These are phyloP conservation scores for Coleophora deauratella DNA, from an alignment of 2,888 invertebrate genomes.

Conservation along the genomic window DNA sequence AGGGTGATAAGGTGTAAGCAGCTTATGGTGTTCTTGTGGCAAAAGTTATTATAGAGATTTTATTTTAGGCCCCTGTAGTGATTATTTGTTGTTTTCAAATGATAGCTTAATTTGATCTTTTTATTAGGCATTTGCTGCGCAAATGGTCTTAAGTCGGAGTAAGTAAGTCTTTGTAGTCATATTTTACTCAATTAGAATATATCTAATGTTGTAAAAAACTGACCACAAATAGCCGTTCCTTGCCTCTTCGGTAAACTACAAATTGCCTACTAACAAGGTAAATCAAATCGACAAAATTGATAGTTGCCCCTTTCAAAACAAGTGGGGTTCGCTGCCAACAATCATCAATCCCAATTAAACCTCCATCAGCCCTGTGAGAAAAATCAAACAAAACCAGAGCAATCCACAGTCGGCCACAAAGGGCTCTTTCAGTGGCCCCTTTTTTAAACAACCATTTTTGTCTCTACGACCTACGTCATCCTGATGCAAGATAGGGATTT, in stretches of 20 bases:
- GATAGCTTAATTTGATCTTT: background rate
- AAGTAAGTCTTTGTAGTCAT: no score
- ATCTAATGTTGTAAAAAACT: background rate
- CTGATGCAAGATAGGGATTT: conserved; percentile 53
- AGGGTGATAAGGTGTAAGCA: conserved; percentile 29
- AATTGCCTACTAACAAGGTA: background rate
- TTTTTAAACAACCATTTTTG: conserved; percentile 51
- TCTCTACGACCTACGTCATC: conserved; percentile 44
- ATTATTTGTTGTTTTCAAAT: background rate
- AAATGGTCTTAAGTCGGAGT: no score
- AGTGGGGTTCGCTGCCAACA: conserved; percentile 29
- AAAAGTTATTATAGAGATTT: conserved; percentile 21
- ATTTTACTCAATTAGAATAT: no score
- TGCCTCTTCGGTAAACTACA: background rate
- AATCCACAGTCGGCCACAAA: conserved; percentile 51
- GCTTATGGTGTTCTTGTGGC: conserved; percentile 42
- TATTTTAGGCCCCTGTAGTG: background rate
- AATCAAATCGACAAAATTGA: conserved; percentile 6
- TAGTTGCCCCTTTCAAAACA: conserved; percentile 24
- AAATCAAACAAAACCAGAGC: conserved; percentile 54
- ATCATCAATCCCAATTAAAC: conserved; percentile 70
- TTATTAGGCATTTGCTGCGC: background rate
- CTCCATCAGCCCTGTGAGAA: conserved; percentile 60
- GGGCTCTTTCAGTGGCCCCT: conserved; percentile 34
- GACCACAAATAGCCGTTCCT: background rate